phyloP scores from a whole-genome alignment of 2,888 invertebrate genomes.

The Ichneumoninae sp. region DNA sequence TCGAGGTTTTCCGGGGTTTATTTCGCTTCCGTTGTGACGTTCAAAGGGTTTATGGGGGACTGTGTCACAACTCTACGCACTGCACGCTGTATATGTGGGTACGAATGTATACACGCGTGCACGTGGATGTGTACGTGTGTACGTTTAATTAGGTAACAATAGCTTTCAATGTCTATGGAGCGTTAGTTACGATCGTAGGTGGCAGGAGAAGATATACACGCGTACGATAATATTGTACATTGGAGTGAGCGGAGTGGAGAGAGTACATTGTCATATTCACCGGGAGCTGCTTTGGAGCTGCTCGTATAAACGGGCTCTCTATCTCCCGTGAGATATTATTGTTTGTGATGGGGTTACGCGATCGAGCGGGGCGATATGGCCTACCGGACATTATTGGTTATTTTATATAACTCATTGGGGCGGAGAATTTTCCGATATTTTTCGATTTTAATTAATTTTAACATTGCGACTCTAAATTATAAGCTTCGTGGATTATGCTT shows the following conservation, averaged over 20 bases:
- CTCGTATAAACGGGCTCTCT: not conserved
- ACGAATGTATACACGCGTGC: not conserved
- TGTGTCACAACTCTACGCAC: not conserved
- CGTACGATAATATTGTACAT: constrained; percentile 43
- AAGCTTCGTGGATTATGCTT: too few species aligned
- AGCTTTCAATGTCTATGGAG: constrained; percentile 40
- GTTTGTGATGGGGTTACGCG: not conserved
- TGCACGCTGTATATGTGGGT: not conserved
- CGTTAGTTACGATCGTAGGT: constrained; percentile 47
- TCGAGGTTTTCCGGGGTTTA: not conserved
- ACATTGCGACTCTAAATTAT: too few species aligned
- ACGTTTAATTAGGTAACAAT: constrained; percentile 62
- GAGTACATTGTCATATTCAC: not conserved
- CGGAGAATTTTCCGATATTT: too few species aligned
- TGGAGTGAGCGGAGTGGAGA: constrained; percentile 16
- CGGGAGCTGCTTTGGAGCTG: not conserved
- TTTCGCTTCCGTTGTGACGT: constrained; percentile 32
- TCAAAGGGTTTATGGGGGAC: not conserved
- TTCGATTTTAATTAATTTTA: too few species aligned
- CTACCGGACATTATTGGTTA: not conserved
- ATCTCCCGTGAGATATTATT: not conserved
- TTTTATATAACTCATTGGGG: not conserved
- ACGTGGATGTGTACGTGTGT: not conserved
- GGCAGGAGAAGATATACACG: constrained; percentile 12
- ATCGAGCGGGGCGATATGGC: not conserved